phyloP scores from a whole-genome alignment of 1,140 invertebrate species.

The Caerostris darwini region DNA sequence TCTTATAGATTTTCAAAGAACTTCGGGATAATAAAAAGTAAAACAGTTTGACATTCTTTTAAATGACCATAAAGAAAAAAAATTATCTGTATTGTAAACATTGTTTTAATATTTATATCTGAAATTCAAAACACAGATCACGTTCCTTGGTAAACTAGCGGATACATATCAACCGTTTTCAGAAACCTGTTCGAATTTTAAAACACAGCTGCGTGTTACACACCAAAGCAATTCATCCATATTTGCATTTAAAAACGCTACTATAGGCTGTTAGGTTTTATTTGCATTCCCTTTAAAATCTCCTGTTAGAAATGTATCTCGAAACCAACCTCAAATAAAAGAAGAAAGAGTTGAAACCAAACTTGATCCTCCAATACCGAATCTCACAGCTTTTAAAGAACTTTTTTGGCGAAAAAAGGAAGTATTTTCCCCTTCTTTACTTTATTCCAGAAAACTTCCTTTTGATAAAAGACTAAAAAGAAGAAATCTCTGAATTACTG shows the following conservation, averaged over 20 bases:
- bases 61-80: too few species aligned
- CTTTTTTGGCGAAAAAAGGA: neutral
- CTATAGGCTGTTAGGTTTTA: neutral
- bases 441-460: neutral
- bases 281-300: neutral
- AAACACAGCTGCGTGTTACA: too few species aligned
- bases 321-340: neutral
- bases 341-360: neutral
- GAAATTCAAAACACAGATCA: too few species aligned
- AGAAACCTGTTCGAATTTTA: too few species aligned
- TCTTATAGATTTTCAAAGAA: too few species aligned
- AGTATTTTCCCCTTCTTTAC: neutral
- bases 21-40: too few species aligned
- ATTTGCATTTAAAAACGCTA: neutral
- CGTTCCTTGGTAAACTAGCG: too few species aligned
- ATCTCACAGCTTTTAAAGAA: neutral
- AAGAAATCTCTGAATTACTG: neutral
- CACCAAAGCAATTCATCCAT: neutral
- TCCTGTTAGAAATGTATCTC: neutral
- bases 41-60: too few species aligned
- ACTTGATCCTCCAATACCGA: neutral
- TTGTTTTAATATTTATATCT: too few species aligned
- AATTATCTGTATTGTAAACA: too few species aligned
- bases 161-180: too few species aligned
- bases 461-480: neutral